Base-by-base conservation (phyloP, 2,797 vertebrate genomes). In the Microctenopoma stevenorrisi region DNA sequence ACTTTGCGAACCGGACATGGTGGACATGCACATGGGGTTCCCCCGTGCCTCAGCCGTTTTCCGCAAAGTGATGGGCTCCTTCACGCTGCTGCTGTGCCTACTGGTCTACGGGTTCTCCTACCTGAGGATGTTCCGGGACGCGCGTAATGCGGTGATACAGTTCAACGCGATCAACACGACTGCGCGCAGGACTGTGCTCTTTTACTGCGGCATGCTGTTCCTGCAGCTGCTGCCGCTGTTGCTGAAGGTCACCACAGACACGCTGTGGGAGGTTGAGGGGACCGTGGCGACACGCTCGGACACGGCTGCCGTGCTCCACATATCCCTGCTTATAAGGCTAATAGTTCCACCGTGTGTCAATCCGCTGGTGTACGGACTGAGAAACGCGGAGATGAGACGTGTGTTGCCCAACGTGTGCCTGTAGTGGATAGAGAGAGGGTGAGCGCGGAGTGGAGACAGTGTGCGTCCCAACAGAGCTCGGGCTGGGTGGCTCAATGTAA, bases 191-290 rank as follows among this genome's bases (percentile, higher is more conserved):
- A 92, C 91, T 0, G 88, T 93, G 44, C 4, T 89, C 9, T 88
- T 90, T 46, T 91, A 91, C 88, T 81, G 85, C 62, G 59, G 74
- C 18, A 93, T 93, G 91, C 64, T 93, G 52, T 22, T 90, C 13
- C 15, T 92, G 55, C 91, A 93, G 79, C 81, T 93, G 68, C 67
- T 90, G 43, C 91, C 88, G 8, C 61, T 86, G 61, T 71, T 89
- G 26, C 2, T 91, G 5, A 91, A 90, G 54, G 77, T 74, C 0
- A 1, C 7, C 13, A 83, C 85, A 1, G 91, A 92, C 63, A 55
- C 65, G 6, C 18, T 93, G 44, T 81, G 81, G 86, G 89, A 92
- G 53, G 12, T 89, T 3, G 46, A 74, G 55, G 82, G 75, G 1
- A 64, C 56, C 37, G 33, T 0, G 3, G 4, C 22, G 44, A 3